A percentile compares a stretch with the other conserved stretches of the same genome.
phyloP scores from a whole-genome alignment of 2,888 invertebrate species.

The Chrysodeixis includens region DNA sequence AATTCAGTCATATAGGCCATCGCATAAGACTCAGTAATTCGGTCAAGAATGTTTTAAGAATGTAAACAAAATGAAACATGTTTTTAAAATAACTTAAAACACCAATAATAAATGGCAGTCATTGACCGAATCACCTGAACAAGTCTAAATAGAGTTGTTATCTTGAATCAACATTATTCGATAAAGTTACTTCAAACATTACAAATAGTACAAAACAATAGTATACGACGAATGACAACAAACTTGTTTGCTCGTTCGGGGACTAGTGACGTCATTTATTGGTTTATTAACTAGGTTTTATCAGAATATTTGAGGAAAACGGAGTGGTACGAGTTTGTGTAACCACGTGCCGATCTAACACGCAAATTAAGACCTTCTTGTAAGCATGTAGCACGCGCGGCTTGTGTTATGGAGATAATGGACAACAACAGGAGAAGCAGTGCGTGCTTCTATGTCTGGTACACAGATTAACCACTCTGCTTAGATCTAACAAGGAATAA shows the following conservation, averaged over 20 bases:
- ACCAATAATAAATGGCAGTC: conserved; percentile 49
- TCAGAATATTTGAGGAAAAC: conserved; percentile 3
- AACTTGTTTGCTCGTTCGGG: conserved; percentile 30
- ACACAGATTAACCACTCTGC: not conserved
- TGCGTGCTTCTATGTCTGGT: not conserved
- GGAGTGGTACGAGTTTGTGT: conserved; percentile 10
- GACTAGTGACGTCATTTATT: conserved; percentile 27
- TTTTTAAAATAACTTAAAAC: conserved; percentile 43
- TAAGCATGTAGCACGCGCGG: not conserved
- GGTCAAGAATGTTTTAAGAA: conserved; percentile 49
- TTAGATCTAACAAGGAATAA: not conserved
- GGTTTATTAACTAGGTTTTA: conserved; percentile 17
- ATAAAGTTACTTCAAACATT: conserved; percentile 42
- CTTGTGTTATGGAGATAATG: not conserved
- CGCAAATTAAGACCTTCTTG: not conserved
- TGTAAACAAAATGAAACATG: conserved; percentile 31
- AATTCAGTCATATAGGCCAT: conserved; percentile 22
- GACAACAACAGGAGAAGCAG: not conserved
- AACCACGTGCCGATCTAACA: not conserved
- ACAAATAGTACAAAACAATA: conserved; percentile 36
- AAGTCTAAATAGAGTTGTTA: conserved; percentile 45
- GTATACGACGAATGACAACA: conserved; percentile 1
- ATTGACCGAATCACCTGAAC: conserved; percentile 53
- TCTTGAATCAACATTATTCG: conserved; percentile 53
- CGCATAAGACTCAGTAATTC: conserved; percentile 38